A percentile compares a stretch with the other conserved stretches of the same genome.
phyloP scores from a whole-genome alignment of 2,888 invertebrate genomes.

The Mellilla xanthometata region DNA sequence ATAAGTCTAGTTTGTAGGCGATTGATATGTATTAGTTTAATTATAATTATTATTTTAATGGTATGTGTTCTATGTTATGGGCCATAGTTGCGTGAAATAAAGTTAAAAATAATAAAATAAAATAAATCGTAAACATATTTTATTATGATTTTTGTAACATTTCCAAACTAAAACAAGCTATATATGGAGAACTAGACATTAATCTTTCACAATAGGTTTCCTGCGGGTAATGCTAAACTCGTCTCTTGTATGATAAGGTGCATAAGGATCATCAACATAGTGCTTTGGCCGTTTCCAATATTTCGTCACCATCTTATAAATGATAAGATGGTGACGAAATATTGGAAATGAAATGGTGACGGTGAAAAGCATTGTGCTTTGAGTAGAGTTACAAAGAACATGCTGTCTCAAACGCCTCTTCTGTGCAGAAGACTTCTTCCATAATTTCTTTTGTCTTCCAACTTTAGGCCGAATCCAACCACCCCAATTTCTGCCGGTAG shows the following conservation, averaged over 20 bases:
- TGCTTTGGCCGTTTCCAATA: slow-evolving; percentile 93
- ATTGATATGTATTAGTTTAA: no score
- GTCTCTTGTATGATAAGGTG: slow-evolving; percentile 92
- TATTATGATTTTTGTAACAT: no score
- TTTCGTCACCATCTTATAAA: slow-evolving; percentile 95
- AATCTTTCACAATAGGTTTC: slow-evolving; percentile 71
- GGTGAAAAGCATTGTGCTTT: slow-evolving; percentile 88
- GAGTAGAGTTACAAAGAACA: slow-evolving; percentile 90
- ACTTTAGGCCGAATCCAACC: slow-evolving; percentile 93
- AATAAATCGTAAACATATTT: no score
- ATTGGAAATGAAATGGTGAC: no score
- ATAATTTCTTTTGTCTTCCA: slow-evolving; percentile 89
- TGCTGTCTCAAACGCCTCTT: slow-evolving; percentile 87
- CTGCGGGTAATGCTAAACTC: slow-evolving; percentile 85
- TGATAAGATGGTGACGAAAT: no score
- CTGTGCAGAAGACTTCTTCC: slow-evolving; percentile 85
- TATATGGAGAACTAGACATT: no score
- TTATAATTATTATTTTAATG: no score
- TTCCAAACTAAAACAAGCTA: no score
- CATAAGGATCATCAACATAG: slow-evolving; percentile 96
- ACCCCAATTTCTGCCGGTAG: slow-evolving; percentile 93
- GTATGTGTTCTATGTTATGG: no score
- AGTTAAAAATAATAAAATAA: no score
- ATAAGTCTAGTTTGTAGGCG: no score
- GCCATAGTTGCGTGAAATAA: no score